Conservation (phyloP, 1,140 invertebrate species). For the Apis laboriosa region DNA sequence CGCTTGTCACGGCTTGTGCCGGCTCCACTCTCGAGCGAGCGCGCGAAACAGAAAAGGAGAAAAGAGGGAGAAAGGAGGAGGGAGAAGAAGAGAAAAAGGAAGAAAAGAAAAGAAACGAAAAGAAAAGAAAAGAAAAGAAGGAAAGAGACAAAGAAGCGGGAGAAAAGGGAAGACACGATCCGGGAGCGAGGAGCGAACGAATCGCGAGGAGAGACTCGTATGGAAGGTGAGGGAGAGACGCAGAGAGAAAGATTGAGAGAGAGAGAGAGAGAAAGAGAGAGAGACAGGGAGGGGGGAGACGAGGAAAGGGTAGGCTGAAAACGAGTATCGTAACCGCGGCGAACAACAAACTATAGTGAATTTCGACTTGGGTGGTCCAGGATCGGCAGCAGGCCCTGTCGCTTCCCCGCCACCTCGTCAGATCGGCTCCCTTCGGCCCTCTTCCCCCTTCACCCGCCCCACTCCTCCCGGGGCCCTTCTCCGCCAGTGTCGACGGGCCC, state of each 20-base stretch:
- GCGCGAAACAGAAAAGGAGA: conserved; percentile 43
- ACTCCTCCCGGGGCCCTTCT: conserved; percentile 37
- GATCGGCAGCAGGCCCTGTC: conserved; percentile 75
- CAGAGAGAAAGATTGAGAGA: background rate
- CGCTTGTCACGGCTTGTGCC: conserved; percentile 39
- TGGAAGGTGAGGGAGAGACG: no score
- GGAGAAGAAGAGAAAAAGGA: background rate
- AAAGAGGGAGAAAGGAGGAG: background rate
- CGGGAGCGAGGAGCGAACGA: background rate
- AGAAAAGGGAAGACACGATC: conserved; percentile 25
- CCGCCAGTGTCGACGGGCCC: conserved; percentile 31
- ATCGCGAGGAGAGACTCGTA: no score
- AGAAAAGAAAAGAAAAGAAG: conserved; percentile 8
- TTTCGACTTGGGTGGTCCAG: conserved; percentile 81
- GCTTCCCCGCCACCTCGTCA: conserved; percentile 77
- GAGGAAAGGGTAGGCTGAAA: conserved; percentile 48
- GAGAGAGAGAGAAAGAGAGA: background rate
- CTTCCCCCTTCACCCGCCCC: conserved; percentile 33
- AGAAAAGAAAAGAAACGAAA: background rate
- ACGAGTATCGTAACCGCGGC: conserved; percentile 65
- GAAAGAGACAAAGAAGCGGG: background rate
- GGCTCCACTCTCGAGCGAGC: conserved; percentile 16
- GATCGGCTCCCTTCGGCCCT: conserved; percentile 49
- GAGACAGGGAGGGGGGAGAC: conserved; percentile 16
- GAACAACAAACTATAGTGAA: conserved; percentile 76